Evolutionary conservation across 2,797 vertebrate genomes (phyloP).

Genomic region (Spinus olivaceus): DNA sequence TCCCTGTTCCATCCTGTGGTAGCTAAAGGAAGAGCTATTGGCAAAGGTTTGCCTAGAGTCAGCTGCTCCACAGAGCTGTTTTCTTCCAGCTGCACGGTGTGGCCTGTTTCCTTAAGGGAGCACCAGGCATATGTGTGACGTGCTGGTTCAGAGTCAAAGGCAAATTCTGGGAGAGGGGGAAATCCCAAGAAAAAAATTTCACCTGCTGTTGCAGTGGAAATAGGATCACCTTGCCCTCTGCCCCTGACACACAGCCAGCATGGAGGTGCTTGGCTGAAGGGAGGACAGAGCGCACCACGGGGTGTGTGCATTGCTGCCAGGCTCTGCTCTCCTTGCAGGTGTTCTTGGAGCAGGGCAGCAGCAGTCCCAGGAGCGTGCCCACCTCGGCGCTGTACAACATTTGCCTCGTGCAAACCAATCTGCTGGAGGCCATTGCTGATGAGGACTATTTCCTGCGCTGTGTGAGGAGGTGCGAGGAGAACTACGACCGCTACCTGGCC

Average conservation of each 20-base stretch:
- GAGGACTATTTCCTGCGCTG: conserved; percentile 81
- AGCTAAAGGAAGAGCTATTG: not conserved
- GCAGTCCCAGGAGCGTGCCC: conserved; percentile 64
- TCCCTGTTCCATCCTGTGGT: not conserved
- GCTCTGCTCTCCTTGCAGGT: conserved; percentile 26
- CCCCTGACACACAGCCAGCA: accelerated
- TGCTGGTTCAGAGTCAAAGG: not conserved
- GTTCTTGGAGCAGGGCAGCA: conserved; percentile 27
- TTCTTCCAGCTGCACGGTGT: not conserved
- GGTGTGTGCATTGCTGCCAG: accelerated
- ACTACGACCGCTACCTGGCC: conserved; percentile 81
- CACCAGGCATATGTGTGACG: not conserved
- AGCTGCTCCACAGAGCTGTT: accelerated
- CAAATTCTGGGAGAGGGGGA: not conserved
- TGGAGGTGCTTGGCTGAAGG: accelerated
- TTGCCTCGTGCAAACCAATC: conserved; percentile 85
- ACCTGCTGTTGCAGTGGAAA: not conserved
- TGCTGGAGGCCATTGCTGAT: conserved; percentile 85
- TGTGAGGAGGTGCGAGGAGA: conserved; percentile 81
- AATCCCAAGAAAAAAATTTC: not conserved
- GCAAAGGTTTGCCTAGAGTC: not conserved
- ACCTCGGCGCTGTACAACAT: conserved; percentile 83
- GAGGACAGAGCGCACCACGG: accelerated
- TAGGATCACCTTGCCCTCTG: not conserved
- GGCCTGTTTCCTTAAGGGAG: not conserved